Base-by-base conservation (phyloP, 1,140 invertebrate genomes). In the Trichoplusia ni region DNA sequence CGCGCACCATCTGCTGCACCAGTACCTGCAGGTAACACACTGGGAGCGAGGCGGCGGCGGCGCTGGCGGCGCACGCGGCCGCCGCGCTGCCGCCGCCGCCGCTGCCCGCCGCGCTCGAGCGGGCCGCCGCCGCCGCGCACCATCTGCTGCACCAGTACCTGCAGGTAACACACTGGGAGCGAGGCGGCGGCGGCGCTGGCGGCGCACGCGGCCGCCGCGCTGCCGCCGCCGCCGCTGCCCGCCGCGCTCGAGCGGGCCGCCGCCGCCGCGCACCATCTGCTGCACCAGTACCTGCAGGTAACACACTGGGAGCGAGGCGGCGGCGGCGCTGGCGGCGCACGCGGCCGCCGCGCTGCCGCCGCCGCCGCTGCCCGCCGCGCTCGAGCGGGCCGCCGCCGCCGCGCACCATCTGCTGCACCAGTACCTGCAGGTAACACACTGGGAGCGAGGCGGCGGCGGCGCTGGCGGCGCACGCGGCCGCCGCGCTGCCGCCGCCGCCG, bases 81-180 rank as follows among this genome's bases (percentile, higher is more conserved):
- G 33, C 33, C 6, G 33, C 11, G 11, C 33, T 9, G 6, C 7
- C 33, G n/a, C 84, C 84, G 46, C 67, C 81, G 42, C 79, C 82
- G 37, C 73, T 84, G 42, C 81, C 81, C 51, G 76, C 79, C 61
- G 84, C 79, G 61, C 68, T 80, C n/a, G 79, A 84, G 72, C 76
- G 82, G 25, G 84, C 84, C 66, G 82, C 84, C 62, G 78, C 78
- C 64, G 81, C 80, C 51, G 82, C 81, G 59, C 84, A 85, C 61
- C 84, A 82, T 38, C 60, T 82, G 51, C 75, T 87, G 74, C 84
- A 86, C 47, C 84, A 86, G 74, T 87, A n/a, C n/a, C n/a, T n/a
- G n/a, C n/a, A n/a, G n/a, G n/a, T n/a, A n/a, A n/a, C n/a, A n/a
- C n/a, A n/a, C 37, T 31, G 4, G 7, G 31, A 5, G 25, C 5